A percentile compares a stretch with the other conserved stretches of the same genome.
These are phyloP conservation scores for Frieseomelitta varia DNA, from an alignment of 1,140 invertebrate genomes.

Conservation along the genomic window DNA sequence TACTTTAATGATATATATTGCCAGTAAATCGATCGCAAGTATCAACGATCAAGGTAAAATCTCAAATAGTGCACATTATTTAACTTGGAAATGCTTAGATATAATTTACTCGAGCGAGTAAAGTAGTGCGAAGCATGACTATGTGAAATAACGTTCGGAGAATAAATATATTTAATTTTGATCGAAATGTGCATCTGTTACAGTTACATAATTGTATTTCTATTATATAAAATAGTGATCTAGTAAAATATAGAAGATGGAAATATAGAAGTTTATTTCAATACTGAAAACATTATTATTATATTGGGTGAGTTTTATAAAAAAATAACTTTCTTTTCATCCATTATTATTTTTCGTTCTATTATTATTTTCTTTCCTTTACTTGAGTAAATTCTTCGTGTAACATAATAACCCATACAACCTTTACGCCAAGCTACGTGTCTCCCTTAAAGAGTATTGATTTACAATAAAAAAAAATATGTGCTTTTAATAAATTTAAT, in stretches of 20 bases:
- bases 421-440: background rate
- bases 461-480: slow-evolving; percentile 45
- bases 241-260: background rate
- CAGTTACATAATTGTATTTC: background rate
- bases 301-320: background rate
- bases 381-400: background rate
- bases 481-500: slow-evolving; percentile 56
- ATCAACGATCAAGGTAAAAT: slow-evolving; percentile 55
- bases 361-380: background rate
- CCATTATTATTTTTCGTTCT: background rate
- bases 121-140: background rate
- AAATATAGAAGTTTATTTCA: no score
- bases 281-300: background rate
- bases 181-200: background rate
- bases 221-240: background rate
- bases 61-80: background rate
- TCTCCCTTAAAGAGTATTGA: slow-evolving; percentile 37
- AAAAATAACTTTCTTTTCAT: background rate
- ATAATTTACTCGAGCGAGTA: background rate
- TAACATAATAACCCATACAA: background rate
- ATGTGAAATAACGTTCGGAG: background rate
- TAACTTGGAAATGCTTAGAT: background rate
- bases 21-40: background rate
- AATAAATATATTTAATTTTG: background rate
- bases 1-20: background rate